These are phyloP conservation scores for Anhinga anhinga DNA, from an alignment of 2,113 vertebrate genomes.

Conservation along the genomic window DNA sequence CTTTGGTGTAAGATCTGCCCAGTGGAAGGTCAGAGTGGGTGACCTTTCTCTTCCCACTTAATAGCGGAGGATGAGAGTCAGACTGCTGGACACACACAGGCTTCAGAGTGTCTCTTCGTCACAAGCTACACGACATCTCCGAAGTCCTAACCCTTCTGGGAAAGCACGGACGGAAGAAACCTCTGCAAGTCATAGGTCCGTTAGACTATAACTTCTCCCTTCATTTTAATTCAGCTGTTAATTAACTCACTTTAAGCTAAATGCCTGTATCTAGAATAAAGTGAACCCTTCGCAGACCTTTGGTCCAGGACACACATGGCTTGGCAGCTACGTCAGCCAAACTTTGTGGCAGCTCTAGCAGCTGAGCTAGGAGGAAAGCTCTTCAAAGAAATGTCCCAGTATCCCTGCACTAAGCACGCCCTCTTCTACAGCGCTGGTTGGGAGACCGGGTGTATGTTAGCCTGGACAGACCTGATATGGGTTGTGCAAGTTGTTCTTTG, in stretches of 20 bases:
- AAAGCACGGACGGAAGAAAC: background rate
- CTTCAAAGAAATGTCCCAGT: background rate
- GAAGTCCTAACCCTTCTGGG: background rate
- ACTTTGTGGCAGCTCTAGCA: background rate
- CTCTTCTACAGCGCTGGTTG: rapidly evolving
- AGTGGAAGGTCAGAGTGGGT: background rate
- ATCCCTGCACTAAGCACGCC: background rate
- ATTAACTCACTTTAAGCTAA: background rate
- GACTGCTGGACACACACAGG: background rate
- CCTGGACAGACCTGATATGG: background rate
- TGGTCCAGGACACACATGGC: background rate
- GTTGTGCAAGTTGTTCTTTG: background rate
- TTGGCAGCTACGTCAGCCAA: background rate
- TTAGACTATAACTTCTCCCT: background rate
- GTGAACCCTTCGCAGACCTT: background rate
- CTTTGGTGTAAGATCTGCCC: background rate
- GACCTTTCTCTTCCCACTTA: background rate
- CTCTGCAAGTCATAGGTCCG: background rate
- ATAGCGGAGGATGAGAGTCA: background rate
- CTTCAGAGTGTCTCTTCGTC: background rate
- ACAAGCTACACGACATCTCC: background rate
- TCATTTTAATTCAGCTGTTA: background rate
- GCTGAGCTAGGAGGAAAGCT: background rate
- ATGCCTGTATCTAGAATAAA: background rate
- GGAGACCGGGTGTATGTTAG: background rate